These are phyloP conservation scores for Pogonus chalceus DNA, from an alignment of 1,140 invertebrate species.

Conservation along the genomic window DNA sequence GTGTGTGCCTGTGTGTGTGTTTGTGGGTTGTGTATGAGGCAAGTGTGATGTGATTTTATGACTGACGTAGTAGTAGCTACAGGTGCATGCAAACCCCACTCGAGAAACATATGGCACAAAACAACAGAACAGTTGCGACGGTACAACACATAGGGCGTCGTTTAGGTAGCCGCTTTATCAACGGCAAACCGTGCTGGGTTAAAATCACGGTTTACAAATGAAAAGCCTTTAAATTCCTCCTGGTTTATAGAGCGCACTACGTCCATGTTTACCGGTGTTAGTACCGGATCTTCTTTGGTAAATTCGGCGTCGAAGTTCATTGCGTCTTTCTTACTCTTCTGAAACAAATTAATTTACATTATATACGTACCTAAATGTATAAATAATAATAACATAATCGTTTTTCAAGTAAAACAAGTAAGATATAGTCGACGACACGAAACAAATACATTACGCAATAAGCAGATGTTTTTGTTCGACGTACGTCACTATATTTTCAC, in stretches of 20 bases:
- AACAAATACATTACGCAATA: too few relatives aligned
- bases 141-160: background rate
- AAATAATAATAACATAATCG: too few relatives aligned
- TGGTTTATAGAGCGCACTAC: slow-evolving; percentile 91
- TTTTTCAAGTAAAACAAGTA: too few relatives aligned
- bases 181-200: slow-evolving; percentile 56
- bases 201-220: slow-evolving; percentile 90
- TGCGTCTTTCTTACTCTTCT: slow-evolving; percentile 96
- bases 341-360: too few relatives aligned
- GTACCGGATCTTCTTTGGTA: slow-evolving; percentile 92
- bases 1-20: background rate
- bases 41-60: background rate
- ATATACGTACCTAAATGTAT: too few relatives aligned
- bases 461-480: too few relatives aligned
- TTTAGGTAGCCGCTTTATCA: slow-evolving; percentile 17
- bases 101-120: slow-evolving; percentile 7
- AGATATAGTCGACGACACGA: too few relatives aligned
- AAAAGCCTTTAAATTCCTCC: slow-evolving; percentile 96
- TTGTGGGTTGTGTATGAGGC: background rate
- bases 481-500: too few relatives aligned
- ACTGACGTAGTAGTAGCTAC: background rate
- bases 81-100: slow-evolving; percentile 5
- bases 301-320: slow-evolving; percentile 99
- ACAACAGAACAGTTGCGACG: background rate
- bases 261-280: slow-evolving; percentile 88